Evolutionary conservation across 1,140 invertebrate species (phyloP), one percentile per base, ranked within the genome.

Genomic region (Hylyphantes graminicola): DNA sequence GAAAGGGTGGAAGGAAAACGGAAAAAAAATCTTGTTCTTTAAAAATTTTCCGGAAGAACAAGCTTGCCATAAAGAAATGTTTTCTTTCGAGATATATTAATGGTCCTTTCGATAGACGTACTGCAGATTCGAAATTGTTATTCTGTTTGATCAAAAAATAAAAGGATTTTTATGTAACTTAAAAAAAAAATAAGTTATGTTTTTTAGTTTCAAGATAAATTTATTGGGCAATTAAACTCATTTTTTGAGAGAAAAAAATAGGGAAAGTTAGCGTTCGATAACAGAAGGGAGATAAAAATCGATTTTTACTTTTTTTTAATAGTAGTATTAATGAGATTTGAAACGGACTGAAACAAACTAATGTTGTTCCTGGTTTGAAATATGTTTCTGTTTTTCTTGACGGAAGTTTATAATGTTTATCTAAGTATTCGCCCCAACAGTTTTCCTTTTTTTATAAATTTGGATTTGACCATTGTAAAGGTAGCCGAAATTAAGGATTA

Each of bases 101-200:
- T 76, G 74, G 59, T 76, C 55, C 59, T 76, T 76, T 76, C 74
- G 74, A 76, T 76, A 76, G 9, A 48, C 59, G 74, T 64, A 63
- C 35, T 35, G 35, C 51, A 48, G 51, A 76, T 48, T 76, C 53
- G 21, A 64, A 76, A 76, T 63, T 76, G 64, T 50, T 63, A 17
- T 50, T 51, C 48, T 76, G 59, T 63, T 76, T 76, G 73, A 59
- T 75, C 73, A 75, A 59, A 75, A 75, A 61, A 75, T 59, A 75
- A 75, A 73, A 73, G n/a, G 11, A 48, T 73, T 73, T 73, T 51
- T 17, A 54, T 73, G 7, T 53, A 13, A 53, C 55, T 15, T 35
- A 35, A 35, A 35, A 35, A 35, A 1, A 35, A 35, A 35, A 1
- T 1, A 35, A 35, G 35, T 35, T 35, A 35, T 35, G 35, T 35